phyloP scores from a whole-genome alignment of 2,888 invertebrate genomes.

The Baronia brevicornis region DNA sequence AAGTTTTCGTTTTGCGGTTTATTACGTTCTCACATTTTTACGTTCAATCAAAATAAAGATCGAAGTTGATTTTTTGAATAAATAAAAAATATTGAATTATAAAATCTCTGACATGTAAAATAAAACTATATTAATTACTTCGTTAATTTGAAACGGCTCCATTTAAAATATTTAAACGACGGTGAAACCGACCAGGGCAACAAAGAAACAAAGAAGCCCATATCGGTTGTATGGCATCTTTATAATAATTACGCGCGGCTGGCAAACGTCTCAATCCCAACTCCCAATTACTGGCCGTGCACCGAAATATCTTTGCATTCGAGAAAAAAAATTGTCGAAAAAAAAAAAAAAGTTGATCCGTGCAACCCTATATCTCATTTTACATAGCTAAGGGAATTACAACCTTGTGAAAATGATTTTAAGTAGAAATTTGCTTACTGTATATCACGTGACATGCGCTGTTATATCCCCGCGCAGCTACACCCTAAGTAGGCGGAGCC shows the following conservation, averaged over 20 bases:
- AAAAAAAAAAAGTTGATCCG: constrained; percentile 31
- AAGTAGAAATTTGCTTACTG: constrained; percentile 26
- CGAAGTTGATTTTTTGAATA: too few species aligned
- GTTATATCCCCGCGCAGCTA: constrained; percentile 23
- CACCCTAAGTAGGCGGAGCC: constrained; percentile 28
- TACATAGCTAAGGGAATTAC: constrained; percentile 8
- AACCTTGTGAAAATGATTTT: constrained; percentile 3
- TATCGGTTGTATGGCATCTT: constrained; percentile 61
- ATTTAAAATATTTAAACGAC: too few species aligned
- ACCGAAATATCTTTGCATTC: constrained; percentile 53
- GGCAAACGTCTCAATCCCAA: constrained; percentile 61
- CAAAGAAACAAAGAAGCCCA: constrained; percentile 40
- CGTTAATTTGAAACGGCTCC: too few species aligned
- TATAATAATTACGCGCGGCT: constrained; percentile 68
- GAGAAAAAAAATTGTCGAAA: constrained; percentile 50
- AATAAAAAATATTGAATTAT: too few species aligned
- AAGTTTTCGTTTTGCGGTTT: too few species aligned
- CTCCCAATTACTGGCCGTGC: constrained; percentile 50
- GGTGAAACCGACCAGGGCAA: too few species aligned
- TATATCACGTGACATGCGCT: constrained; percentile 16
- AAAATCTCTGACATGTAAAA: too few species aligned
- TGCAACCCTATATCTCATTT: constrained; percentile 41
- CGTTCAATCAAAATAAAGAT: too few species aligned
- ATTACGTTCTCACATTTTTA: too few species aligned
- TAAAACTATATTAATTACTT: too few species aligned